A percentile compares a stretch with the other conserved stretches of the same genome.
phyloP scores from a whole-genome alignment of 1,140 invertebrate species.

The Penaeus chinensis region DNA sequence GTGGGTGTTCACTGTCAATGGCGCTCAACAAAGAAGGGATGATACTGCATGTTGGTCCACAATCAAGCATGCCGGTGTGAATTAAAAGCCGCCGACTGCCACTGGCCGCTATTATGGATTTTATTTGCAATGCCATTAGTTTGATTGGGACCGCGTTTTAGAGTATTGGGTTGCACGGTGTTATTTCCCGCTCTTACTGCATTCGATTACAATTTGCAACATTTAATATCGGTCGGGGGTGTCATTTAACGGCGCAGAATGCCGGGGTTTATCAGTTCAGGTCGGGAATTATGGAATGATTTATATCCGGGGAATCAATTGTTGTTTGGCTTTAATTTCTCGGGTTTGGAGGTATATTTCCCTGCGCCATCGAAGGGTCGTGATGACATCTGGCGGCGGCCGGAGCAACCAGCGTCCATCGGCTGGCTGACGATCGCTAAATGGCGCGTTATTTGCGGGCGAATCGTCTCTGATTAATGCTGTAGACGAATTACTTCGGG shows the following conservation, averaged over 20 bases:
- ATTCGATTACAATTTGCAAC: constrained; percentile 53
- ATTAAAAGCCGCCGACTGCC: constrained; percentile 25
- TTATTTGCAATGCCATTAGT: constrained; percentile 56
- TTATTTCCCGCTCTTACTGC: constrained; percentile 35
- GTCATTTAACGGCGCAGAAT: constrained; percentile 40
- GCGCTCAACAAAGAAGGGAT: constrained; percentile 26
- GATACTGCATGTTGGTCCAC: constrained; percentile 36
- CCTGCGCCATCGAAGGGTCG: too few relatives aligned
- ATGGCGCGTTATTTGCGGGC: constrained; percentile 15
- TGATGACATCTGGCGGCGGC: too few relatives aligned
- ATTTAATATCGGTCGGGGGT: constrained; percentile 48
- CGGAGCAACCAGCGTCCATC: too few relatives aligned
- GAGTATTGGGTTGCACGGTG: constrained; percentile 49
- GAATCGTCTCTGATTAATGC: constrained; percentile 40
- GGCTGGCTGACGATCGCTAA: not conserved
- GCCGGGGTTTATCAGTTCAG: constrained; percentile 4
- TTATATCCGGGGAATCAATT: constrained; percentile 36
- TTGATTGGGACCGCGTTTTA: constrained; percentile 51
- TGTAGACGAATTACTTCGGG: constrained; percentile 8
- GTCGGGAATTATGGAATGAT: constrained; percentile 37
- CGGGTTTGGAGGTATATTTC: not conserved
- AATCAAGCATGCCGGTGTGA: constrained; percentile 27
- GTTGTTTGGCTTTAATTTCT: constrained; percentile 31
- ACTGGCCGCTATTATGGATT: constrained; percentile 47
- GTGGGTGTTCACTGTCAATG: too few relatives aligned